Percentiles rank a stretch among this genome's conserved stretches.
phyloP scores from a whole-genome alignment of 2,888 invertebrate genomes.

The Mallateleia sp. region DNA sequence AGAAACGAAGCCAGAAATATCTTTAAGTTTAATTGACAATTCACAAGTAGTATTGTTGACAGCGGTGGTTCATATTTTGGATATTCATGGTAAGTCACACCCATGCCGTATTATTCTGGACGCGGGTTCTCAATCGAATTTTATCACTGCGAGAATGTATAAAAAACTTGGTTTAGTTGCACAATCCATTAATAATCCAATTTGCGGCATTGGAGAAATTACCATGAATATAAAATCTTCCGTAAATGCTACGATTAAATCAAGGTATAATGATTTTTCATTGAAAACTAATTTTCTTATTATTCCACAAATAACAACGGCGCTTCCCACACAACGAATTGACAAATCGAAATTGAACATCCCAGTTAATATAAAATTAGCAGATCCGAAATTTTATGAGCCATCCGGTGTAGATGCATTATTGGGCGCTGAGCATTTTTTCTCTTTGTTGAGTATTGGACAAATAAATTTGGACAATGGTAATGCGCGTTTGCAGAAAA shows the following conservation, averaged over 20 bases:
- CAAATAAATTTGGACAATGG: conserved; percentile 28
- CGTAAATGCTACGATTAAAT: conserved; percentile 35
- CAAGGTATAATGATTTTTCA: conserved; percentile 27
- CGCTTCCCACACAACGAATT: conserved; percentile 36
- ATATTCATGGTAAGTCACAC: conserved; percentile 1
- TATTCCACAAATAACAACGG: conserved; percentile 36
- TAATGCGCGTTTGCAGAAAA: conserved; percentile 17
- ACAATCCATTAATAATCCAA: conserved; percentile 9
- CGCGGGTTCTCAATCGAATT: conserved; percentile 16
- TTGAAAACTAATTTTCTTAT: conserved; percentile 33
- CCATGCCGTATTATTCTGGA: not conserved
- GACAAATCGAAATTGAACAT: conserved; percentile 19
- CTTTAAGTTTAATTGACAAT: not conserved
- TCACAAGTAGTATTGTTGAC: conserved; percentile 13
- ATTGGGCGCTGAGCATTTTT: conserved; percentile 34
- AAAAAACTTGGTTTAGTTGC: conserved; percentile 18
- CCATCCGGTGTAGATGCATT: conserved; percentile 8
- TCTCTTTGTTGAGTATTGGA: conserved; percentile 21
- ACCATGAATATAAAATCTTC: conserved; percentile 23
- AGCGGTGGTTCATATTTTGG: not conserved
- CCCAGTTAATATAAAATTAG: conserved; percentile 40
- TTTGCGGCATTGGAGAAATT: conserved; percentile 41
- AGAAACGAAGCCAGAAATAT: not conserved
- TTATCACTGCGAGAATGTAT: not conserved
- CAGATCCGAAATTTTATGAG: conserved; percentile 37